Evolutionary conservation across 35 echinoderm and acorn worm species (phyloP).

Genomic region (Eucidaris tribuloides): DNA sequence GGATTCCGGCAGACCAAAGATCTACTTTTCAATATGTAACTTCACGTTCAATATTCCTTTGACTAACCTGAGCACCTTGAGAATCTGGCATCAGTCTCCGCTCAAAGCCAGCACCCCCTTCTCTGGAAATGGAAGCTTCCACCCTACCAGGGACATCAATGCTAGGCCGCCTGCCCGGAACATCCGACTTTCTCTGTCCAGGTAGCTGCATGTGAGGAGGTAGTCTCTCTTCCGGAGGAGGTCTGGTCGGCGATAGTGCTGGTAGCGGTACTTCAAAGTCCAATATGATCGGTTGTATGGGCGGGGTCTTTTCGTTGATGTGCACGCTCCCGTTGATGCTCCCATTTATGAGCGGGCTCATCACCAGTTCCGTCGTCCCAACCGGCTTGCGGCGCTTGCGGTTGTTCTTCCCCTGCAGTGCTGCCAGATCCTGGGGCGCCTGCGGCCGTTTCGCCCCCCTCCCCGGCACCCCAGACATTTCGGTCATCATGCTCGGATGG

Average conservation of each 20-base stretch:
- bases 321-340: conserved; percentile 28
- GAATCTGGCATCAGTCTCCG: background rate
- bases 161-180: background rate
- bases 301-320: conserved; percentile 36
- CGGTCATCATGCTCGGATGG: background rate
- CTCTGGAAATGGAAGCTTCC: background rate
- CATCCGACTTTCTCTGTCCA: background rate
- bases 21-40: too few species aligned
- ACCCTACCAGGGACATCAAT: background rate
- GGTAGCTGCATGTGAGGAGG: background rate
- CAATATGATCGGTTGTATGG: conserved; percentile 74
- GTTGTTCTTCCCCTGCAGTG: background rate
- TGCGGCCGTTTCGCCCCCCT: conserved; percentile 23
- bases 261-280: conserved; percentile 86
- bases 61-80: conserved; percentile 15
- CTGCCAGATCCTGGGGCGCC: conserved; percentile 23
- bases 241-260: conserved; percentile 37
- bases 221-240: conserved; percentile 28
- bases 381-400: conserved; percentile 16
- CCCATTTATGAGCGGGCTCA: conserved; percentile 11
- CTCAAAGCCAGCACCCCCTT: background rate
- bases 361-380: background rate
- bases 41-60: too few species aligned
- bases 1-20: too few species aligned
- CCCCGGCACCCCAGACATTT: background rate